Conservation (phyloP, 2,113 vertebrate species). For the Chamaea fasciata region DNA sequence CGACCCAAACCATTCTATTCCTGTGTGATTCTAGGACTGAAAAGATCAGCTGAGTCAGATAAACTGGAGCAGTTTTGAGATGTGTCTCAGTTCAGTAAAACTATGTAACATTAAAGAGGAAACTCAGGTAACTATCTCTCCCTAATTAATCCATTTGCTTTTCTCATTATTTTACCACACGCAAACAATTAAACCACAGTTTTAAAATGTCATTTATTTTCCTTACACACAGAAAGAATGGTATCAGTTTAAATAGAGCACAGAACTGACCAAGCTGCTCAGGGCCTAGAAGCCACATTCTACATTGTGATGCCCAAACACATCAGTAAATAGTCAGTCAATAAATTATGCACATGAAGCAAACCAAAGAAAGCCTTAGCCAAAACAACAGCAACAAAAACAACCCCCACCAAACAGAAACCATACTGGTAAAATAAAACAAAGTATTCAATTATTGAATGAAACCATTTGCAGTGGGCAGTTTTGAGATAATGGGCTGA, state of each 20-base stretch:
- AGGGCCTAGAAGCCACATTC: neutral
- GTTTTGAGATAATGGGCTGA: neutral
- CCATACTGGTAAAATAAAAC: neutral
- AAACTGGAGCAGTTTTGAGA: neutral
- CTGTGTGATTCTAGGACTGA: neutral
- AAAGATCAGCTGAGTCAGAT: neutral
- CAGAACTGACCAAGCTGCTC: neutral
- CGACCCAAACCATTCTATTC: neutral
- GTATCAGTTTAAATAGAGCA: neutral
- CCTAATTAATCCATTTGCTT: neutral
- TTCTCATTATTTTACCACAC: neutral
- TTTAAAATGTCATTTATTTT: neutral
- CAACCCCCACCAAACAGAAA: neutral
- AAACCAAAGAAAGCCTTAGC: neutral
- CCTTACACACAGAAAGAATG: neutral
- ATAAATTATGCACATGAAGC: neutral
- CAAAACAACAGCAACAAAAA: neutral
- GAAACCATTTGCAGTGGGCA: neutral
- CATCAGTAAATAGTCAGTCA: neutral
- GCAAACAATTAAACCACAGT: neutral
- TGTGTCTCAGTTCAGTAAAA: neutral
- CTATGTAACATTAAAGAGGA: neutral
- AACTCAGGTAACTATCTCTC: neutral
- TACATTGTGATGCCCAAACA: neutral
- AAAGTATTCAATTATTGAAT: neutral